Percentiles rank a stretch among this genome's conserved stretches.
Conservation (phyloP, 2,113 vertebrate genomes). For the Pelusios castaneus region DNA sequence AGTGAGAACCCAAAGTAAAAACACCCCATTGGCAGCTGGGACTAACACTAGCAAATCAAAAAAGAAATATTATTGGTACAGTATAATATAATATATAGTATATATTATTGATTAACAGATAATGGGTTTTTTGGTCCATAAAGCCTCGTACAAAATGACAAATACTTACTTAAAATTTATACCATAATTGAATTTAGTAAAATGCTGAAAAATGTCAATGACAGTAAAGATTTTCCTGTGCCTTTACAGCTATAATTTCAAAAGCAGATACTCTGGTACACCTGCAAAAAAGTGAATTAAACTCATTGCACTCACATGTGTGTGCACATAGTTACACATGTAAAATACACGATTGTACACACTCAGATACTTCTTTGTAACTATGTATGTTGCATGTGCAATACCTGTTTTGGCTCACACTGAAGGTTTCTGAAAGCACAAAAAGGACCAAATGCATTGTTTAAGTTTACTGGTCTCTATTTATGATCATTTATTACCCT, state of each 20-base stretch:
- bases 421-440: neutral
- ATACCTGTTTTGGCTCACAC: neutral
- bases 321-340: accelerated
- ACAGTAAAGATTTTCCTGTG: neutral
- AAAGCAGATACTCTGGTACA: neutral
- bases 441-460: accelerated
- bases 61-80: neutral
- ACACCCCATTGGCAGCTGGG: neutral
- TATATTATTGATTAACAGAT: neutral
- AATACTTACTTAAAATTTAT: neutral
- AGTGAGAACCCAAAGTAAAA: slow-evolving; percentile 5
- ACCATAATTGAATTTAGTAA: neutral
- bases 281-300: neutral
- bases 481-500: neutral
- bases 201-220: neutral
- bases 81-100: no score
- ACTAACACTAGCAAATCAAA: neutral
- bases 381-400: accelerated
- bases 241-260: neutral
- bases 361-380: neutral
- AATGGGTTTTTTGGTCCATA: neutral
- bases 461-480: accelerated
- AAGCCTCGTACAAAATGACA: neutral
- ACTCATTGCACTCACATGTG: neutral
- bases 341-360: accelerated